Evolutionary conservation across 1,140 invertebrate genomes (phyloP), one percentile per base, ranked within the genome.

Genomic region (Marisa cornuarietis): DNA sequence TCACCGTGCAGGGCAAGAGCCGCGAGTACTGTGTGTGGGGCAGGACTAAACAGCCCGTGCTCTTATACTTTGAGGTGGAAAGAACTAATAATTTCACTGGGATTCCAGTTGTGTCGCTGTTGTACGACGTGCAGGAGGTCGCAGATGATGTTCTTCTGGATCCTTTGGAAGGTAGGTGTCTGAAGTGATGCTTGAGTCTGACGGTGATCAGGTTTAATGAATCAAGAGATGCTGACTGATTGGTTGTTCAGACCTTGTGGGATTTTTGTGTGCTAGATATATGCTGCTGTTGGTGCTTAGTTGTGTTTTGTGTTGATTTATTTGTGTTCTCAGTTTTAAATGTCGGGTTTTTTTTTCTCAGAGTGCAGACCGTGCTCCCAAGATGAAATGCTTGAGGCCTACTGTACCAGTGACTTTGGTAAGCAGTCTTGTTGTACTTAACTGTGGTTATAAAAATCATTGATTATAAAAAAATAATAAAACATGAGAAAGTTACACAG

Each of bases 321-420:
- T 9, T 0, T 58, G 54, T 58, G n/a, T 11, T 14, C 4, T 18
- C 54, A 58, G 54, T 58, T 58, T 58, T 58, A 42, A 42, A 42
- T 58, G 54, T 58, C 4, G 11, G 11, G 54, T 6, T 58, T 58
- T 18, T 14, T 18, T 58, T 9, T 58, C 54, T 75, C 92, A 89
- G 95, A 96, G 81, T 96, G 95, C 88, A 92, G 94, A 76, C 95
- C 95, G 0, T 96, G 95, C 86, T 93, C 93, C 1, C 93, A 93
- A 68, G 93, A 94, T 9, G 95, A 96, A 89, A 86, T 96, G 68
- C 93, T 95, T 22, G 93, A 94, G 61, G 94, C 95, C 13, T 96
- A 94, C 86, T 96, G 95, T 88, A 94, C 94, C 22, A 95, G 94
- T 84, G 95, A 96, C 91, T 92, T 96, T 85, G 95, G 94, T 94